phyloP scores from a whole-genome alignment of 2,888 invertebrate species.

The Leucania comma region DNA sequence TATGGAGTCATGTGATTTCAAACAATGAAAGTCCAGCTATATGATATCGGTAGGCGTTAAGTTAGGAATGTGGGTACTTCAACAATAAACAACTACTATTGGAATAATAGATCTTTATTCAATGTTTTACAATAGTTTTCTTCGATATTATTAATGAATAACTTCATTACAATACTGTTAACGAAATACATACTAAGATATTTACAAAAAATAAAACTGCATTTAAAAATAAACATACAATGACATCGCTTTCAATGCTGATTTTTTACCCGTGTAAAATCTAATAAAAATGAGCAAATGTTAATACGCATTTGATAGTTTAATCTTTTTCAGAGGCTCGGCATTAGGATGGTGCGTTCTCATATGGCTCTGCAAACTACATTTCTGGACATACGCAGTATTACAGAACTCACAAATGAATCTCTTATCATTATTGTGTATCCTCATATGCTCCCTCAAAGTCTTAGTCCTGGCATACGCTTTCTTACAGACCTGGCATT shows the following conservation, averaged over 20 bases:
- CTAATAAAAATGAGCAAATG: not conserved
- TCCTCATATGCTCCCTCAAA: slow-evolving; percentile 82
- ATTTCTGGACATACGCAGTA: slow-evolving; percentile 84
- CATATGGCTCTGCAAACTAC: slow-evolving; percentile 84
- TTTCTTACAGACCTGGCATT: slow-evolving; percentile 84
- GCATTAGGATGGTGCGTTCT: slow-evolving; percentile 81
- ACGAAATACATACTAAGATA: not conserved
- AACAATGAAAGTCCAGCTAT: not conserved
- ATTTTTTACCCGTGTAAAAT: not conserved
- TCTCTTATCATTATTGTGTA: slow-evolving; percentile 84
- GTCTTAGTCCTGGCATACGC: slow-evolving; percentile 83
- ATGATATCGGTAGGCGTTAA: not conserved
- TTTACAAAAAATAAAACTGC: not conserved
- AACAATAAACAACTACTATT: slow-evolving; percentile 4
- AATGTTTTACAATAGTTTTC: not conserved
- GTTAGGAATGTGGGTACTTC: not conserved
- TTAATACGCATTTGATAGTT: slow-evolving; percentile 23
- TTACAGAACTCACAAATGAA: slow-evolving; percentile 85
- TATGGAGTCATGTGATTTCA: not conserved
- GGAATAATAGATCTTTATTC: slow-evolving; percentile 31
- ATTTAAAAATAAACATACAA: not conserved
- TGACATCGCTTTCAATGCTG: not conserved
- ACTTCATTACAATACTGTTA: slow-evolving; percentile 1
- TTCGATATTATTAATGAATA: not conserved
- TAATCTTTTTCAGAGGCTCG: slow-evolving; percentile 66